Evolutionary conservation across 2,113 vertebrate species (phyloP), one percentile per base, ranked within the genome.

Genomic region (Cygnus buccinator): DNA sequence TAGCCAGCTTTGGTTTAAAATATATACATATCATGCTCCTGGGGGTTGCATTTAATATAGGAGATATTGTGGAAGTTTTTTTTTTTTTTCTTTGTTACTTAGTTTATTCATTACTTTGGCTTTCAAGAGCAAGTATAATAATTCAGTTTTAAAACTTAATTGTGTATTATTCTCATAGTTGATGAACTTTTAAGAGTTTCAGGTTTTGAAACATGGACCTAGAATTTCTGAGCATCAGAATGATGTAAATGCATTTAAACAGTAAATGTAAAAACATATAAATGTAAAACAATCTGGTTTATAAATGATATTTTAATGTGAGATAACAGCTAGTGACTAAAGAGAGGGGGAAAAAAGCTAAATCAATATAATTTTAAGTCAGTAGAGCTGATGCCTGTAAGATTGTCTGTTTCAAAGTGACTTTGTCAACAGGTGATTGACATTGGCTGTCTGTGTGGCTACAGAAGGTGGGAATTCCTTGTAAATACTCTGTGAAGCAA

Each of bases 21-120:
- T 26, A 73, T 8, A 31, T 3, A 52, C 29, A 26, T 35, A 6
- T 13, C 1, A 0, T 10, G 2, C 3, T 84, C 13, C 14, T 7
- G 3, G 14, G 82, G 28, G 18, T 18, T 68, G 8, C 9, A 8
- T 87, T 63, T 63, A 71, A 23, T 81, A 71, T 12, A 50, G 74
- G 17, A 16, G 7, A 68, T 78, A 46, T 17, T 50, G 25, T 41
- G 9, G 46, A 37, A 13, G 1, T 11, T 3, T 11, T 48, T 48
- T 48, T 87, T 87, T 41, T 65, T 41, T 28, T 41, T 26, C 39
- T 39, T 78, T 67, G 21, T 55, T 75, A 54, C 37, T 7, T 19
- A 70, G 8, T 71, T 73, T 84, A 39, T 39, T 39, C 39, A 39
- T 39, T 39, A 39, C 39, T 39, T 39, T 39, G 39, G 39, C 39